Conservation (phyloP, 2,113 vertebrate genomes). For the Rhea pennata region DNA sequence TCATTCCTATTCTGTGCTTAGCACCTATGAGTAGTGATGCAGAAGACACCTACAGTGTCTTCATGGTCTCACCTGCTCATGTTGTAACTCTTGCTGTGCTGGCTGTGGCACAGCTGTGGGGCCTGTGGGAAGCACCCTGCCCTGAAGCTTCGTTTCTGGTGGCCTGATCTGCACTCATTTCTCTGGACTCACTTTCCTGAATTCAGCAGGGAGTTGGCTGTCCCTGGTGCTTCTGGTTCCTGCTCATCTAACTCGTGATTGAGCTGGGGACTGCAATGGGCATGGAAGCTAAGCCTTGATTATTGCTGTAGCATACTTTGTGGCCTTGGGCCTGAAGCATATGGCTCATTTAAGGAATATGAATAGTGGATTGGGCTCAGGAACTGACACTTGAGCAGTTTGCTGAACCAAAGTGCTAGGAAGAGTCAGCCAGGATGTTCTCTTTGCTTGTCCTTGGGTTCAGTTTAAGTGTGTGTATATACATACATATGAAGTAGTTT, state of each 20-base stretch:
- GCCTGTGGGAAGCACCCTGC: not conserved
- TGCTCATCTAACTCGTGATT: rapidly evolving
- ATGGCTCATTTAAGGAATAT: not conserved
- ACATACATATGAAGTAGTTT: not conserved
- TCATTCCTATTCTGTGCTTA: not conserved
- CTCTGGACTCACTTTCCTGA: rapidly evolving
- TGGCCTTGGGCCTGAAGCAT: not conserved
- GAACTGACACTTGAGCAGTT: not conserved
- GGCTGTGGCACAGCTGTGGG: not conserved
- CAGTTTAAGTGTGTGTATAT: not conserved
- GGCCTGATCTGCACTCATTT: rapidly evolving
- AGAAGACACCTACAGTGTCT: not conserved
- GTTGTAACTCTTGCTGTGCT: not conserved
- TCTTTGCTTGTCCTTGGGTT: not conserved
- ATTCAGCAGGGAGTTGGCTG: rapidly evolving
- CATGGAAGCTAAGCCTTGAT: not conserved
- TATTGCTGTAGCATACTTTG: rapidly evolving
- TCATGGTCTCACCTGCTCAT: not conserved
- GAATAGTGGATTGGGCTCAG: not conserved
- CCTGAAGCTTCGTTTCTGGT: not conserved
- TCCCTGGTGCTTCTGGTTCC: not conserved
- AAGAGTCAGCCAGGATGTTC: not conserved
- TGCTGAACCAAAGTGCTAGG: not conserved
- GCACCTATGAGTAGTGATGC: not conserved
- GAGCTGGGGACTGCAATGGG: not conserved